phyloP scores from a whole-genome alignment of 1,140 invertebrate genomes.

The Druon quercuslanigerum region DNA sequence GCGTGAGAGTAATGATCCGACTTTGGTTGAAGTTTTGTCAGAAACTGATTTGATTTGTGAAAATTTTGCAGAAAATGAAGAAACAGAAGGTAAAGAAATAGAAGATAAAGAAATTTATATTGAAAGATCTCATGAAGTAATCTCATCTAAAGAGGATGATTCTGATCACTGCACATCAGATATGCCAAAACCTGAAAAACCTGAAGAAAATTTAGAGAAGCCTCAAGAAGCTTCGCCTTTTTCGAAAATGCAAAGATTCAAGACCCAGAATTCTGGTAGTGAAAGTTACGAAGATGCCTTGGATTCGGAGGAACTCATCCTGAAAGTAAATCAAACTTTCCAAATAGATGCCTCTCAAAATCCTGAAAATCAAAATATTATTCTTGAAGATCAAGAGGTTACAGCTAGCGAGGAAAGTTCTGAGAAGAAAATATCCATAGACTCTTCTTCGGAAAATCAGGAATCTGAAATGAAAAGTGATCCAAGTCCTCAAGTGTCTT shows the following conservation, averaged over 20 bases:
- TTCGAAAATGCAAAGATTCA: not conserved
- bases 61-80: not conserved
- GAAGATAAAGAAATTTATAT: not conserved
- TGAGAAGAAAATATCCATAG: conserved; percentile 33
- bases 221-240: no score
- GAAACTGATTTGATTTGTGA: not conserved
- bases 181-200: not conserved
- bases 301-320: not conserved
- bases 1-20: not conserved
- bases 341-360: no score
- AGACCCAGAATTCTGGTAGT: not conserved
- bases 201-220: not conserved
- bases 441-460: conserved; percentile 26
- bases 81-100: not conserved
- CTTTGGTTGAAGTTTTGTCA: conserved; percentile 7
- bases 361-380: no score
- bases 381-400: no score
- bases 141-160: not conserved
- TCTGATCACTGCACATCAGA: not conserved
- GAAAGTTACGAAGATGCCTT: not conserved
- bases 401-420: not conserved
- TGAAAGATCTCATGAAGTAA: not conserved
- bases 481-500: conserved; percentile 1
- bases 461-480: conserved; percentile 33
- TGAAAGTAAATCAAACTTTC: no score